Evolutionary conservation across 2,113 vertebrate species (phyloP).

Genomic region (Stomatorhinus ivindoensis): DNA sequence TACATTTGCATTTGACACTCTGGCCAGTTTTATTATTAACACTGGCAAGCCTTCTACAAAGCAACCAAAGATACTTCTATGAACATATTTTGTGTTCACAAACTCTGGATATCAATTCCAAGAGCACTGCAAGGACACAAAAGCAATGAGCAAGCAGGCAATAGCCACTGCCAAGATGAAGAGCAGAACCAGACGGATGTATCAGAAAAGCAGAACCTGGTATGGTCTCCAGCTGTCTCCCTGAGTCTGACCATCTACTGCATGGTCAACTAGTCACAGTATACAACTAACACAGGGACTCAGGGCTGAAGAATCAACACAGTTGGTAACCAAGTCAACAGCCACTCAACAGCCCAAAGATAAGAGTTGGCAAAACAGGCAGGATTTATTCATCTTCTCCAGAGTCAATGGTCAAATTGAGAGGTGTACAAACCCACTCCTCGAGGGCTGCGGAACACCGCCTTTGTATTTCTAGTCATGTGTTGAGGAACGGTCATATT

Average conservation of each 20-base stretch:
- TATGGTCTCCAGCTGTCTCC: not conserved
- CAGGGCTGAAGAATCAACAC: not conserved
- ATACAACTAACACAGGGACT: not conserved
- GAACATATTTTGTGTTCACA: not conserved
- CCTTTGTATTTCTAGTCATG: not conserved
- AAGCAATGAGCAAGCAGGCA: not conserved
- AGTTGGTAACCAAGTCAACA: not conserved
- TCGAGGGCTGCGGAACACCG: not conserved
- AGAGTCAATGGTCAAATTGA: not conserved
- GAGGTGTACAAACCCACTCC: not conserved
- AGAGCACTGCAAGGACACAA: not conserved
- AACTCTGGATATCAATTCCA: not conserved
- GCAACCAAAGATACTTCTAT: not conserved
- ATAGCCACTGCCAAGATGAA: not conserved
- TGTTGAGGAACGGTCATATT: not conserved
- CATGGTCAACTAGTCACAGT: not conserved
- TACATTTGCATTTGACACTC: not conserved
- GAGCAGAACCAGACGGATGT: not conserved
- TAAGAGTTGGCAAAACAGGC: not conserved
- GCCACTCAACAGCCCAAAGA: not conserved
- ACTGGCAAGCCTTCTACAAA: not conserved
- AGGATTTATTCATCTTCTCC: slow-evolving; percentile 2
- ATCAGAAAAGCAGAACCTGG: not conserved
- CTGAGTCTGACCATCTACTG: not conserved
- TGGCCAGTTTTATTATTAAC: not conserved